Percentiles rank a stretch among this genome's conserved stretches.
Evolutionary conservation across 1,140 invertebrate species (phyloP).

Genomic region (Drosophila carrolli): DNA sequence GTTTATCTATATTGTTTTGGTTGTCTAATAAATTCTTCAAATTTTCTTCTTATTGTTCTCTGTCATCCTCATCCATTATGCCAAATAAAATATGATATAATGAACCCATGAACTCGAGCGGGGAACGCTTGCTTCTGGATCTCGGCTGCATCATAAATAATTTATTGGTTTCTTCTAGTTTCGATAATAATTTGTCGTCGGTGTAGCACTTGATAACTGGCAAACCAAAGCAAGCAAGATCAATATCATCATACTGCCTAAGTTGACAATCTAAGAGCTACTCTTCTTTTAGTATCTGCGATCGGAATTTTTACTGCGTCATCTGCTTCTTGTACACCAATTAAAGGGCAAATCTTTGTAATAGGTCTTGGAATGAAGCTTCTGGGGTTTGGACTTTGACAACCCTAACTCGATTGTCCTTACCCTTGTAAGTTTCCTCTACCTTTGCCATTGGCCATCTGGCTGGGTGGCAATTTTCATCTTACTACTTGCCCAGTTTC

Average conservation of each 20-base stretch:
- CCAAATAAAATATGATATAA: no score
- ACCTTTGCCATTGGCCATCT: conserved; percentile 1
- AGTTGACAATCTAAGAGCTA: conserved; percentile 1
- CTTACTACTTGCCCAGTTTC: background rate
- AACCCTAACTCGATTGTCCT: background rate
- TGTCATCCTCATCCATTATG: no score
- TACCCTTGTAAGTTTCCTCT: background rate
- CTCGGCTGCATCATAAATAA: no score
- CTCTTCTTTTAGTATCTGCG: conserved; percentile 2
- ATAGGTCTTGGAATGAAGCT: conserved; percentile 3
- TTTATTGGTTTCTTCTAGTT: no score
- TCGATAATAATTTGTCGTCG: no score
- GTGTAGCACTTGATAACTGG: background rate
- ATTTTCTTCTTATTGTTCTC: no score
- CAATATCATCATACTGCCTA: background rate
- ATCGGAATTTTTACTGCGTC: background rate
- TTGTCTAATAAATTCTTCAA: no score
- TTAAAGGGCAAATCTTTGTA: conserved; percentile 2
- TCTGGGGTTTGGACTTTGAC: conserved; percentile 4
- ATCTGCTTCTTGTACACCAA: background rate
- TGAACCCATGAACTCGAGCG: no score
- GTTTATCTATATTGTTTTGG: no score
- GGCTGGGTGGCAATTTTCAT: conserved; percentile 1
- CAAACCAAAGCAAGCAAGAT: background rate
- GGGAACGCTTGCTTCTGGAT: no score